A percentile compares a stretch with the other conserved stretches of the same genome.
phyloP scores from a whole-genome alignment of 2,113 vertebrate species.

The Thymallus thymallus region DNA sequence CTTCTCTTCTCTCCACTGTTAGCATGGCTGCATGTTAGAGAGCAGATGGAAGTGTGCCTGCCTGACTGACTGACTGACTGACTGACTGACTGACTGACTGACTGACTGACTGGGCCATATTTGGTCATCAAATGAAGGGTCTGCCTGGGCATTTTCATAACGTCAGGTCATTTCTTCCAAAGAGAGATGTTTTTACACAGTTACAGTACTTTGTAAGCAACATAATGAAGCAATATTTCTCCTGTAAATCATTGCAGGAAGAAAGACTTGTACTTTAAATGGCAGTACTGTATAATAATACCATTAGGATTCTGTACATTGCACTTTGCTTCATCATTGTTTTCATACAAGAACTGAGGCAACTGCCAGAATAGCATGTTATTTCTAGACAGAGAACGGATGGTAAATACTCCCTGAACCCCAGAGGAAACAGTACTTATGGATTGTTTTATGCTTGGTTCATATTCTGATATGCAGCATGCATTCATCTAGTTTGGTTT shows the following conservation, averaged over 20 bases:
- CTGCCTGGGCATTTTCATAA: neutral
- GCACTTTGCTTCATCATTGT: neutral
- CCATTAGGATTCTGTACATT: neutral
- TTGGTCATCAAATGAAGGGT: no score
- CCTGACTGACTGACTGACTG: no score
- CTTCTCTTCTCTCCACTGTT: conserved; percentile 22
- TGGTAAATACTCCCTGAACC: neutral
- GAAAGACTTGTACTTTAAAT: neutral
- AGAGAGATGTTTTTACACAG: neutral
- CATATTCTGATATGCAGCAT: conserved; percentile 11
- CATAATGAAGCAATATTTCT: no score
- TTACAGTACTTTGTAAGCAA: neutral
- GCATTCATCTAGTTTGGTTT: conserved; percentile 12
- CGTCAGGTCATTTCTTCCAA: neutral
- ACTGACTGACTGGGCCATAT: no score
- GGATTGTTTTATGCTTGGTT: neutral
- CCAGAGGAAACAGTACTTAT: neutral
- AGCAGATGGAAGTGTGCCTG: neutral
- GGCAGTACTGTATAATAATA: neutral
- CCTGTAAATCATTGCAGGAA: no score
- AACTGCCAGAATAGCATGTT: neutral
- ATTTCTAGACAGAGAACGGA: neutral
- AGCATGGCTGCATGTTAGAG: neutral
- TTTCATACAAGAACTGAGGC: neutral
- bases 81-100: no score